These are phyloP conservation scores for Odocoileus virginianus DNA, from an alignment of 2,113 vertebrate genomes.

Conservation along the genomic window DNA sequence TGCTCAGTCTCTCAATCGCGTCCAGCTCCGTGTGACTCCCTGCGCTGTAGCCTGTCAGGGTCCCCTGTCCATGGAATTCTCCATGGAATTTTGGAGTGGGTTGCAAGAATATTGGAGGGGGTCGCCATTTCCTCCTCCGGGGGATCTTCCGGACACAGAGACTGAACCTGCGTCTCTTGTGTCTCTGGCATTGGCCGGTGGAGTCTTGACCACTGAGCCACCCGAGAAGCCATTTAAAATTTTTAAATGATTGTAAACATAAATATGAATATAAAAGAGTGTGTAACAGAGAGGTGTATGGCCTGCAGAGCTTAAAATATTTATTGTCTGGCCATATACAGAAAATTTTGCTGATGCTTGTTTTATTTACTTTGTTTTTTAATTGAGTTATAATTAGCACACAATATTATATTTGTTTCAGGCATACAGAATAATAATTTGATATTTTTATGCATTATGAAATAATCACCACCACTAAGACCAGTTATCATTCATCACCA, in stretches of 20 bases:
- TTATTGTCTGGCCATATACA: background rate
- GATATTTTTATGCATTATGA: background rate
- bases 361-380: background rate
- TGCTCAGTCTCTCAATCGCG: background rate
- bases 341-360: background rate
- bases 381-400: background rate
- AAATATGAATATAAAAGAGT: background rate
- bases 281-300: background rate
- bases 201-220: background rate
- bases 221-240: background rate
- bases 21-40: background rate
- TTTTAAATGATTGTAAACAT: background rate
- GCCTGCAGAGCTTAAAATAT: background rate
- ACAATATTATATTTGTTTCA: background rate
- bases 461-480: background rate
- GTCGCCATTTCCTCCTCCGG: background rate
- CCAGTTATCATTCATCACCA: background rate
- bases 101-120: background rate
- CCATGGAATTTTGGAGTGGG: too few species aligned
- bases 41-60: background rate
- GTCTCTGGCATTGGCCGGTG: background rate
- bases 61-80: background rate
- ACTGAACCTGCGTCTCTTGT: background rate
- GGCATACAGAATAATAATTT: background rate
- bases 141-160: background rate